Evolutionary conservation across 2,888 invertebrate genomes (phyloP), one percentile per base, ranked within the genome.

Genomic region (Melanotus villosus): DNA sequence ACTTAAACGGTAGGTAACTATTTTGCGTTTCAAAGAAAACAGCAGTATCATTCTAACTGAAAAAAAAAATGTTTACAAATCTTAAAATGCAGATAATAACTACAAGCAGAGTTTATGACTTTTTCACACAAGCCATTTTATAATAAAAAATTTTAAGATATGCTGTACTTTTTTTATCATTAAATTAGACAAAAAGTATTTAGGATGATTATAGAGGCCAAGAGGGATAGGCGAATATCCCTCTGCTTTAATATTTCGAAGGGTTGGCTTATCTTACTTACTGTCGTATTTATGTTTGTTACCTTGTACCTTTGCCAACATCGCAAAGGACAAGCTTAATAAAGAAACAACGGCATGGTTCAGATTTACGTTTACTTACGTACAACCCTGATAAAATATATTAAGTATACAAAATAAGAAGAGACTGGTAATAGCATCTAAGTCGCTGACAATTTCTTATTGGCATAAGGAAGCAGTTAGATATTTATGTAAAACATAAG

Each of bases 171-270:
- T n/a, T n/a, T n/a, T n/a, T 19, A 32, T 52, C 10, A 32, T 52
- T 52, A 52, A 52, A 3, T 32, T 52, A 52, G 26, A 9, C 16
- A 14, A 50, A 30, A 9, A 52, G 16, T 32, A 23, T 52, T 30
- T 18, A 19, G 23, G 52, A 32, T 52, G 7, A 52, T 34, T n/a
- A 34, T 32, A 52, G 26, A 34, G 52, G 32, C 12, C 52, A 52
- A n/a, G 52, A 43, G 45, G 57, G 65, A 47, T 50, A 65, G 19
- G 18, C 36, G 45, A 65, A 65, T 65, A 47, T 65, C 45, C 32
- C 16, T 47, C 21, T n/a, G 30, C 30, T 57, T 36, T 36, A 65
- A 65, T 64, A 56, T 16, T 16, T 62, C 23, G 47, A 47, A 26
- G 47, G 32, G 32, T 18, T 52, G 54, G 5, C 47, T 63, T 63